Evolutionary conservation across 2,113 vertebrate genomes (phyloP).

Genomic region (Tichodroma muraria): DNA sequence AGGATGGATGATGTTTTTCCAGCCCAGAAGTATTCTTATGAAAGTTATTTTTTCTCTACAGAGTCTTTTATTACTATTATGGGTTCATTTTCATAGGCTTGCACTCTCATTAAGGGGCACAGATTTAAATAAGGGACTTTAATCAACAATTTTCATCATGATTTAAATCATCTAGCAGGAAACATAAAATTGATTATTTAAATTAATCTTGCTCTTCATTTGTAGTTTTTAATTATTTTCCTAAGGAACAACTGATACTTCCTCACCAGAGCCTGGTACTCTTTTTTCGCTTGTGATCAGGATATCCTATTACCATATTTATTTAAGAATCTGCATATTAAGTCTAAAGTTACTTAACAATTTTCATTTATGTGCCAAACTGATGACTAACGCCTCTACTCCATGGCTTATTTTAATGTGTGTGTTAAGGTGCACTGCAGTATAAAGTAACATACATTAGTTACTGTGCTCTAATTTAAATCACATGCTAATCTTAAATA

Average conservation of each 20-base stretch:
- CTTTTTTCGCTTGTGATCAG: neutral
- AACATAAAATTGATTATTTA: constrained; percentile 32
- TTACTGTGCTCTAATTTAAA: neutral
- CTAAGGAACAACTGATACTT: neutral
- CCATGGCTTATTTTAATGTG: neutral
- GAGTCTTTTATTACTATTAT: neutral
- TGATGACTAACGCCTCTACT: neutral
- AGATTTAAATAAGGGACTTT: constrained; percentile 31
- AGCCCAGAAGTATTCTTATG: neutral
- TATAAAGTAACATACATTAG: neutral
- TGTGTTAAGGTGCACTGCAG: neutral
- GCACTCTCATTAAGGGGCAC: neutral
- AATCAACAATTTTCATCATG: constrained; percentile 26
- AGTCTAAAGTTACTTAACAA: neutral
- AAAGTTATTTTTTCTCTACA: neutral
- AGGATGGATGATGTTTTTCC: neutral
- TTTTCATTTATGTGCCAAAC: neutral
- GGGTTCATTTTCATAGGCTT: neutral
- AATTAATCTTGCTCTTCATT: constrained; percentile 32
- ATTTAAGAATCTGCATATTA: neutral
- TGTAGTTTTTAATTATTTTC: constrained; percentile 18
- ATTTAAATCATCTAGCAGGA: constrained; percentile 39
- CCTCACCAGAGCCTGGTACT: neutral
- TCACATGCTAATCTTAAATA: neutral
- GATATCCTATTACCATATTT: neutral